phyloP scores from a whole-genome alignment of 2,113 vertebrate genomes.

The Poeciliopsis occidentalis region DNA sequence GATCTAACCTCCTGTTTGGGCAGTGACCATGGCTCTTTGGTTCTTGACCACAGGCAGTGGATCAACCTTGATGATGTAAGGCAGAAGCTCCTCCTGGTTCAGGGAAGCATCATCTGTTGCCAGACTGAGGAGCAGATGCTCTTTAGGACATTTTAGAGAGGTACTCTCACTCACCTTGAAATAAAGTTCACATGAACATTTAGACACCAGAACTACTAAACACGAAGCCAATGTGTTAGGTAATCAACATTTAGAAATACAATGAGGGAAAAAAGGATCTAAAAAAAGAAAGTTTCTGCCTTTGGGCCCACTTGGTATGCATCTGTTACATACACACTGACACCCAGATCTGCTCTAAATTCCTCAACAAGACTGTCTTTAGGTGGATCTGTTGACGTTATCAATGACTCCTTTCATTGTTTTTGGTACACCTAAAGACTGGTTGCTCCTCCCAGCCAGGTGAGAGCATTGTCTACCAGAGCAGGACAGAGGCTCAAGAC shows the following conservation, averaged over 20 bases:
- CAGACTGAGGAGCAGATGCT: constrained; percentile 82
- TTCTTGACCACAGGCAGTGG: constrained; percentile 66
- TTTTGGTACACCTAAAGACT: constrained; percentile 73
- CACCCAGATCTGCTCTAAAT: constrained; percentile 54
- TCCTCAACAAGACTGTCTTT: constrained; percentile 49
- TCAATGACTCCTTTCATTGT: constrained; percentile 66
- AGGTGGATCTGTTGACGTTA: constrained; percentile 64
- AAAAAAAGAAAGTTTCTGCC: too few relatives aligned
- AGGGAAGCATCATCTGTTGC: constrained; percentile 59
- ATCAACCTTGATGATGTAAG: constrained; percentile 69
- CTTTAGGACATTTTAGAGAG: constrained; percentile 79
- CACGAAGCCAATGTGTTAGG: too few relatives aligned
- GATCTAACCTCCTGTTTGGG: constrained; percentile 66
- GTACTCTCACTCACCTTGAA: constrained; percentile 71
- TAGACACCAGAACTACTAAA: too few relatives aligned
- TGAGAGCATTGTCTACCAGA: constrained; percentile 83
- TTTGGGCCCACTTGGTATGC: too few relatives aligned
- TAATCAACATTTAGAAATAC: too few relatives aligned
- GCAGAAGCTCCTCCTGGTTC: constrained; percentile 74
- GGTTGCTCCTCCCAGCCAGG: constrained; percentile 82
- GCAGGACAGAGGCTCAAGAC: constrained; percentile 77
- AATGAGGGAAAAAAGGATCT: too few relatives aligned
- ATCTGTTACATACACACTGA: constrained; percentile 78
- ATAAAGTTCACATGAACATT: background rate
- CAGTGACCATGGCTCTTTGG: constrained; percentile 56